Percentiles rank a stretch among this genome's conserved stretches.
These are phyloP conservation scores for Tribolium madens DNA, from an alignment of 1,140 invertebrate species.

Conservation along the genomic window DNA sequence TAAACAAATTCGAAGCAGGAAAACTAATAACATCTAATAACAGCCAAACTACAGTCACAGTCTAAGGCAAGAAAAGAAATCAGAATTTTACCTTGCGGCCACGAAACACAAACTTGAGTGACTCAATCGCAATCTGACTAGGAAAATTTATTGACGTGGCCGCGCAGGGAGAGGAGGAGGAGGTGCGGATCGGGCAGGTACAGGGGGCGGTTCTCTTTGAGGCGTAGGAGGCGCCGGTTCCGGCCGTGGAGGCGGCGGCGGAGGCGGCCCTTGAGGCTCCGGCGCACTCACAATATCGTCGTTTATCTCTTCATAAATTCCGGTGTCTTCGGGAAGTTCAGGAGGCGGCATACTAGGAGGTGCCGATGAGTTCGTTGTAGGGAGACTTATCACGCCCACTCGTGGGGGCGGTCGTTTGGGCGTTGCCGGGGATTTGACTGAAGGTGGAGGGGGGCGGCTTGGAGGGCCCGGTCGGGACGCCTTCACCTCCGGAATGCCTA, in stretches of 20 bases:
- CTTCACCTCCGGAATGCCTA: conserved; percentile 61
- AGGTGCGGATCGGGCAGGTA: conserved; percentile 73
- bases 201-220: conserved; percentile 70
- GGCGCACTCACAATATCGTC: conserved; percentile 65
- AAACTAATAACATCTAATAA: conserved; percentile 50
- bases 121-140: conserved; percentile 7
- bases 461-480: conserved; percentile 59
- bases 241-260: conserved; percentile 75
- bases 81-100: conserved; percentile 11
- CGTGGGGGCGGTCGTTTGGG: conserved; percentile 65
- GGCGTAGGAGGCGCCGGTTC: conserved; percentile 71
- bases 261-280: conserved; percentile 71
- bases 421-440: conserved; percentile 64
- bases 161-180: conserved; percentile 80
- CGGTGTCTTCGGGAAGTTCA: conserved; percentile 65
- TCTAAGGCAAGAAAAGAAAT: conserved; percentile 51
- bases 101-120: neutral
- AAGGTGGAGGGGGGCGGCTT: conserved; percentile 59
- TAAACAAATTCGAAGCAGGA: conserved; percentile 22
- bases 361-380: conserved; percentile 62
- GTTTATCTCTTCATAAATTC: conserved; percentile 71
- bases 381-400: conserved; percentile 63
- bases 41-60: conserved; percentile 53
- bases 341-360: conserved; percentile 68
- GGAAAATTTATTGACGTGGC: conserved; percentile 61